A percentile compares a stretch with the other conserved stretches of the same genome.
These are phyloP conservation scores for Paralvinella palmiformis DNA, from an alignment of 1,140 invertebrate species.

Conservation along the genomic window DNA sequence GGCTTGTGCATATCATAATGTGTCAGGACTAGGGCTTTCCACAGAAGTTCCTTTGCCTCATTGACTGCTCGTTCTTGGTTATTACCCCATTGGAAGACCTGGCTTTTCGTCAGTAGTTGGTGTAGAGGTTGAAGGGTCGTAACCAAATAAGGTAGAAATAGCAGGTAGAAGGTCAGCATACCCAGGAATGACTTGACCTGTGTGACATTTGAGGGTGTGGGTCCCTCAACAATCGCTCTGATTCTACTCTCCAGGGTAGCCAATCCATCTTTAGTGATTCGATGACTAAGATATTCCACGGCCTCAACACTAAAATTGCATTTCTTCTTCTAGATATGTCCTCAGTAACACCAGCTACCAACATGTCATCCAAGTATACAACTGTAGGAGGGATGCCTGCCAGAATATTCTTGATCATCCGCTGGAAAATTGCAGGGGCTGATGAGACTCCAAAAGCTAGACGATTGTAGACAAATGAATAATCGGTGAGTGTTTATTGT, in stretches of 20 bases:
- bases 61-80: background rate
- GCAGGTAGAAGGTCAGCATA: conserved; percentile 7
- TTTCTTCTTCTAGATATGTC: conserved; percentile 5
- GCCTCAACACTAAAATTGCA: background rate
- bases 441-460: conserved; percentile 52
- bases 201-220: background rate
- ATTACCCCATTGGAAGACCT: background rate
- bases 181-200: background rate
- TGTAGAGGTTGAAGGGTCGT: background rate
- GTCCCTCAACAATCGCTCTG: conserved; percentile 7
- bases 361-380: conserved; percentile 21
- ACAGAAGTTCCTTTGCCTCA: conserved; percentile 1
- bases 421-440: conserved; percentile 54
- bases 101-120: conserved; percentile 3
- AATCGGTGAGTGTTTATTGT: conserved; percentile 49
- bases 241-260: background rate
- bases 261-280: conserved; percentile 2
- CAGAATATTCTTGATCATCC: conserved; percentile 48
- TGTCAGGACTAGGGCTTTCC: conserved; percentile 25
- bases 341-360: conserved; percentile 20
- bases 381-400: conserved; percentile 30
- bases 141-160: background rate
- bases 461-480: conserved; percentile 48
- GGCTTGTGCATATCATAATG: conserved; percentile 41
- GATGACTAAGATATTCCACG: conserved; percentile 4